Base-by-base conservation (phyloP, 1,140 invertebrate genomes). In the Palaemon carinicauda region DNA sequence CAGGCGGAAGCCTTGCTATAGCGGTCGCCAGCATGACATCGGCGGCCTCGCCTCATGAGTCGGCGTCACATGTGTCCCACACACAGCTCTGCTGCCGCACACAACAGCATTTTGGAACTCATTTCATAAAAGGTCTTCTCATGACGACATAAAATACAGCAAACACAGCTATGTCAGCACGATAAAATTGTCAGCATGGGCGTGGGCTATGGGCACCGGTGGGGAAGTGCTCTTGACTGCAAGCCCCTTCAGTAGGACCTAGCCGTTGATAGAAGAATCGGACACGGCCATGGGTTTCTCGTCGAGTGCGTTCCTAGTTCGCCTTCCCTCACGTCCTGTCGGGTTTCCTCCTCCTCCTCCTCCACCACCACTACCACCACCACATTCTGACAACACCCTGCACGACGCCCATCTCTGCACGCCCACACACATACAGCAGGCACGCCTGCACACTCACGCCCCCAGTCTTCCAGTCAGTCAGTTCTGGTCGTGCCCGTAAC, bases 1-100 rank as follows among this genome's bases (percentile, higher is more conserved):
- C 53, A 80, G 78, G 78, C 78, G 78, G 78, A 80, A 80, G 78
- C 78, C 78, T 80, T 29, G 78, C 78, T 80, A 80, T 80, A 80
- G 78, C 78, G 78, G 53, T 54, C 78, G 31, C 78, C 78, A 80
- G 78, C 78, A 80, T 80, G 78, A 80, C 78, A 80, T 80, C 53
- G 78, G 78, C 78, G 78, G 78, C 78, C 78, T 80, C 78, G 78
- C 78, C 52, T 80, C 78, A 80, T 80, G 78, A 60, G 78, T 80
- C 52, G 78, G 78, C 78, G 78, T 60, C 78, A 80, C 78, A 80
- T 80, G 78, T 80, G 78, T 80, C 53, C 78, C 78, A 27, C 77
- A 56, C 77, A 56, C 78, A 80, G 52, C 77, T 27, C 29, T 29
- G 52, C 77, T 29, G 77, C 51, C 77, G 77, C 51, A 52, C 75